Evolutionary conservation across 2,888 invertebrate genomes (phyloP).

Genomic region (Pseudococcus longispinus): DNA sequence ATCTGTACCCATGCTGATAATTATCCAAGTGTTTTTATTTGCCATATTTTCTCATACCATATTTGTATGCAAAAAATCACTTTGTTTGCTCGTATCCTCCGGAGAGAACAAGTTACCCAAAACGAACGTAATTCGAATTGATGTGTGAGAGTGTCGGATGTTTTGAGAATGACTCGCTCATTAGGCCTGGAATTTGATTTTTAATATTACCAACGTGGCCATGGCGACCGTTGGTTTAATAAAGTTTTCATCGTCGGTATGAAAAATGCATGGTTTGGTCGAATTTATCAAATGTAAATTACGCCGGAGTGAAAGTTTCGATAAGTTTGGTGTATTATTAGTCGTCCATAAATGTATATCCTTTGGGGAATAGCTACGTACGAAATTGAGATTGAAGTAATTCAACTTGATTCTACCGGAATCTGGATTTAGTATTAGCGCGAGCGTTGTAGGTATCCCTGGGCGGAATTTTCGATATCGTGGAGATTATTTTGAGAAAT

Average conservation of each 20-base stretch:
- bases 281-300: slow-evolving; percentile 15
- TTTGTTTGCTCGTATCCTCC: not conserved
- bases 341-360: not conserved
- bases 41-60: not conserved
- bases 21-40: not conserved
- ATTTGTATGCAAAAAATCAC: not conserved
- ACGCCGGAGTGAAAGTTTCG: not conserved
- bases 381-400: slow-evolving; percentile 27
- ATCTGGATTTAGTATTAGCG: not conserved
- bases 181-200: not conserved
- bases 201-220: not conserved
- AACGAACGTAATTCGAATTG: not conserved
- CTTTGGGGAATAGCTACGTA: not conserved
- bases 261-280: not conserved
- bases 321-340: not conserved
- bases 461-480: not conserved
- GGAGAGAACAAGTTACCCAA: not conserved
- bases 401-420: not conserved
- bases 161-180: not conserved
- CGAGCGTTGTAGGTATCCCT: not conserved
- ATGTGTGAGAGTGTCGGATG: not conserved
- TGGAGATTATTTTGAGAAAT: not conserved
- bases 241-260: not conserved
- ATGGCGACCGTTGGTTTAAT: not conserved
- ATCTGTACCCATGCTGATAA: not conserved